Evolutionary conservation across 2,888 invertebrate species (phyloP).

Genomic region (Ichneumoninae sp.): DNA sequence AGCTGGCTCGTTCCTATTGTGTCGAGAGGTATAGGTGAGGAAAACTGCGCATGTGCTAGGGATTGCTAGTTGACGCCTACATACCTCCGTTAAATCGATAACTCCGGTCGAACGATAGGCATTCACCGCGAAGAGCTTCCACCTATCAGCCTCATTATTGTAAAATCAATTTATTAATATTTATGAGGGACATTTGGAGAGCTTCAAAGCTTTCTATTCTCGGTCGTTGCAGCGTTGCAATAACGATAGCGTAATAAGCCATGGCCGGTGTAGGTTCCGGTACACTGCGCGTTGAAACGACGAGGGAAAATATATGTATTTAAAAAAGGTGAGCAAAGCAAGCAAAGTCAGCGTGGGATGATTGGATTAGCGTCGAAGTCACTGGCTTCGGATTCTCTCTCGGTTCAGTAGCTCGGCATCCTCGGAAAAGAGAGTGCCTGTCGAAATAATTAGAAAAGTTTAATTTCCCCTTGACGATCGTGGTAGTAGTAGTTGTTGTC

Average conservation of each 20-base stretch:
- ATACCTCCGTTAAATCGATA: conserved; percentile 34
- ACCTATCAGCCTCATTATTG: background rate
- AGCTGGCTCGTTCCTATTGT: conserved; percentile 3
- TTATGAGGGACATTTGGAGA: background rate
- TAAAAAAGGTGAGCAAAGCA: conserved; percentile 14
- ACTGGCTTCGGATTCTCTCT: conserved; percentile 46
- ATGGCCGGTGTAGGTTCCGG: background rate
- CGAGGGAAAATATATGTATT: background rate
- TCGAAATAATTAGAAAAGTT: conserved; percentile 72
- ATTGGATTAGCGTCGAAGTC: conserved; percentile 65
- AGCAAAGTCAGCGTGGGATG: conserved; percentile 52
- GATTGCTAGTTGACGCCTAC: conserved; percentile 52
- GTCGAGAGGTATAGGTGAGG: conserved; percentile 11
- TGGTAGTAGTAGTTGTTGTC: conserved; percentile 34
- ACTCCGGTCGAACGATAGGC: conserved; percentile 28
- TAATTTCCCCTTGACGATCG: conserved; percentile 69
- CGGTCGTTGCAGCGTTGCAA: background rate
- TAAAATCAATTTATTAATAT: conserved; percentile 12
- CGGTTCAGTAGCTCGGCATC: conserved; percentile 50
- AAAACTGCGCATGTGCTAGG: conserved; percentile 52
- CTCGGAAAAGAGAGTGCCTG: conserved; percentile 60
- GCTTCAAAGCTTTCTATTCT: conserved; percentile 9
- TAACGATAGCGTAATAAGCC: background rate
- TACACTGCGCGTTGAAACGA: background rate
- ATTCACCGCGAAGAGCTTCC: background rate